Conservation (phyloP, 1,140 invertebrate genomes). For the Vollenhovia emeryi region DNA sequence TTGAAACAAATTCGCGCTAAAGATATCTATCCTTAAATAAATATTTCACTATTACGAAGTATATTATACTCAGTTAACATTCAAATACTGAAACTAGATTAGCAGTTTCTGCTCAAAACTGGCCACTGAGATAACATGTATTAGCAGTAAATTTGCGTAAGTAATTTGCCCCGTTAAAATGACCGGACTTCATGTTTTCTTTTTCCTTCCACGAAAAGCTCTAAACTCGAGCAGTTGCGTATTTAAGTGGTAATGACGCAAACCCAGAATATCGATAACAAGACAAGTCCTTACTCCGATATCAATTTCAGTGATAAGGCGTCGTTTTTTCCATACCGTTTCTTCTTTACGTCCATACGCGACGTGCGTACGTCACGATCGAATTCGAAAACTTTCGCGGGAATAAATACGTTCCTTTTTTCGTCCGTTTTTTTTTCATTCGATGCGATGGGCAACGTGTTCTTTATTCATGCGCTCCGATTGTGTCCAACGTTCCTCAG, state of each 20-base stretch:
- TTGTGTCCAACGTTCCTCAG: neutral
- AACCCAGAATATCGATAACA: slow-evolving; percentile 54
- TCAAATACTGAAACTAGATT: neutral
- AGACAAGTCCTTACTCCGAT: slow-evolving; percentile 29
- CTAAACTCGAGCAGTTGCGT: neutral
- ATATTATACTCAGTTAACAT: neutral
- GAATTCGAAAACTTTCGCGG: neutral
- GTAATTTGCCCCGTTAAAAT: neutral
- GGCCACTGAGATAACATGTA: neutral
- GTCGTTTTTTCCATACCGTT: neutral
- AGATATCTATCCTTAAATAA: neutral
- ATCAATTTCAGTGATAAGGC: slow-evolving; percentile 61
- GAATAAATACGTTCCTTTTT: neutral
- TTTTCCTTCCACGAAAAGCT: neutral
- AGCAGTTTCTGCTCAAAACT: neutral
- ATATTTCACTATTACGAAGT: neutral
- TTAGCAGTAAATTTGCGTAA: neutral
- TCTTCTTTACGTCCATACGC: no score
- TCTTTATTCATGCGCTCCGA: slow-evolving; percentile 22
- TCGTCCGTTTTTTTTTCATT: neutral
- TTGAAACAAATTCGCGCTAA: neutral
- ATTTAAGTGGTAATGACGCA: neutral
- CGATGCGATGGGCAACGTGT: neutral
- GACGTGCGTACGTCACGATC: neutral
- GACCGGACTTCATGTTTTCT: neutral